Evolutionary conservation across 2,888 invertebrate species (phyloP).

Genomic region (Prosapia bicincta): DNA sequence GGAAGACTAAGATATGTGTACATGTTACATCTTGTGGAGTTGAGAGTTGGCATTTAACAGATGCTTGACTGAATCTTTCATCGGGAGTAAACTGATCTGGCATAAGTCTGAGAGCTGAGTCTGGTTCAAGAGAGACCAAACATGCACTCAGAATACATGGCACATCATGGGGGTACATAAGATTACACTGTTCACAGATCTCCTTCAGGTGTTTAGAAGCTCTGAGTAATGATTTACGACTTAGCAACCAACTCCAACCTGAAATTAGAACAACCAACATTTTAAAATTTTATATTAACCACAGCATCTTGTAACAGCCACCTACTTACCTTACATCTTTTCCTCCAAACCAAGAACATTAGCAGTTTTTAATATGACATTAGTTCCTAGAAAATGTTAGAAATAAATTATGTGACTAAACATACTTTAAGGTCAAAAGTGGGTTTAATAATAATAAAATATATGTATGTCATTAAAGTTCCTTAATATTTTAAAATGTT

Average conservation of each 20-base stretch:
- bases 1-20: conserved; percentile 98
- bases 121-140: conserved; percentile 92
- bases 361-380: no score
- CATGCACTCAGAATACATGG: conserved; percentile 98
- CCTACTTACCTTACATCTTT: no score
- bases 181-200: conserved; percentile 83
- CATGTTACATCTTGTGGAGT: conserved; percentile 96
- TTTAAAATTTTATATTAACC: no score
- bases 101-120: conserved; percentile 82
- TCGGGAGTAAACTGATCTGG: conserved; percentile 95
- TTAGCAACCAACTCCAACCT: conserved; percentile 93
- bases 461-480: no score
- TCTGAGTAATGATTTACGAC: conserved; percentile 83
- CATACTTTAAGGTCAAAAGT: no score
- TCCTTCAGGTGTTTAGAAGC: conserved; percentile 87
- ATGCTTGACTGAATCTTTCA: conserved; percentile 83
- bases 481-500: no score
- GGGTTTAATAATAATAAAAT: no score
- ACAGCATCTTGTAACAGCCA: no score
- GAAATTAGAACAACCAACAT: conserved; percentile 9
- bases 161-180: conserved; percentile 74
- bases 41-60: conserved; percentile 84
- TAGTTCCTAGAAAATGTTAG: no score
- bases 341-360: no score
- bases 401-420: no score